Conservation (phyloP, 1,140 invertebrate species). For the Chironomus striatipennis region DNA sequence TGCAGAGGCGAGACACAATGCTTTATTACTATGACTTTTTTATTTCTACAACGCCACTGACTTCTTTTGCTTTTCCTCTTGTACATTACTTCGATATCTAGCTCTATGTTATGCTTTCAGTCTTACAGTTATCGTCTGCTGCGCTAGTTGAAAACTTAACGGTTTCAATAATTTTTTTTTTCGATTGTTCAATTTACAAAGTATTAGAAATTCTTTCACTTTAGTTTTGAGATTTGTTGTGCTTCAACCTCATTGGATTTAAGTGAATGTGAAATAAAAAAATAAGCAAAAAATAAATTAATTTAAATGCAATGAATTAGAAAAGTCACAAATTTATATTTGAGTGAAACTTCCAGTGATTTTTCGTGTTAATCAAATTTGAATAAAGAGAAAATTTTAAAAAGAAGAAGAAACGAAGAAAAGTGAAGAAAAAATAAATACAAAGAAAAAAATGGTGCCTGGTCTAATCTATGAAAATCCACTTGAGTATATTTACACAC, state of each 20-base stretch:
- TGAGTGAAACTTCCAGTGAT: neutral
- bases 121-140: constrained; percentile 1
- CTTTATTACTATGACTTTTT: neutral
- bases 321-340: neutral
- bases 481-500: constrained; percentile 5
- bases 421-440: neutral
- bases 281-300: neutral
- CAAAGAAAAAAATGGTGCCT: too few relatives aligned
- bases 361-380: neutral
- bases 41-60: neutral
- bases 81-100: constrained; percentile 1
- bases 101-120: neutral
- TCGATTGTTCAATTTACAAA: too few relatives aligned
- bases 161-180: neutral
- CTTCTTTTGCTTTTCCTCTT: neutral
- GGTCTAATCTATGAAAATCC: constrained; percentile 2
- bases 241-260: neutral
- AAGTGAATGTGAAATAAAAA: constrained; percentile 3
- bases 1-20: neutral
- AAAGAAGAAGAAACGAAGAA: neutral
- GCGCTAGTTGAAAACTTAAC: neutral
- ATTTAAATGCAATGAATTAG: neutral
- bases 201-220: neutral
- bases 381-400: neutral
- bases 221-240: neutral